Percentiles rank a stretch among this genome's conserved stretches.
Conservation (phyloP, 1,140 invertebrate species). For the Pseudachorutes palmiensis region DNA sequence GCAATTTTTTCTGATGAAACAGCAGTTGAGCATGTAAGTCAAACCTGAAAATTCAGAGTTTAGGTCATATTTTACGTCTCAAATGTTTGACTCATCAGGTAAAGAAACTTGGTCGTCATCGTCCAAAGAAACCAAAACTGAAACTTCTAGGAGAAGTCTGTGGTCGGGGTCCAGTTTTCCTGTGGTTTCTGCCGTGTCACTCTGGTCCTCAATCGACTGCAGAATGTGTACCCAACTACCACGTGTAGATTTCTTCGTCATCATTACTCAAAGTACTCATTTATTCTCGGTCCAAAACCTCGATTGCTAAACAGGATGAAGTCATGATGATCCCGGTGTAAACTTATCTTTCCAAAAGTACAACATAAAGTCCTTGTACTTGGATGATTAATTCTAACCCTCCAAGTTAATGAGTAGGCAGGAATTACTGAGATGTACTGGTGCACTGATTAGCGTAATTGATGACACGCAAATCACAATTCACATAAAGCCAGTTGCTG, state of each 20-base stretch:
- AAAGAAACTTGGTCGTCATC: constrained; percentile 41
- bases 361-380: too few species aligned
- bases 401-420: too few species aligned
- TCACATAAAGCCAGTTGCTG: too few species aligned
- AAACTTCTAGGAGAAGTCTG: constrained; percentile 68
- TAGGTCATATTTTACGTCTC: not conserved
- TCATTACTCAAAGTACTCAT: not conserved
- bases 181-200: constrained; percentile 28
- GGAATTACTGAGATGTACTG: too few species aligned
- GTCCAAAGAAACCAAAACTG: constrained; percentile 58
- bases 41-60: not conserved
- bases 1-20: constrained; percentile 76
- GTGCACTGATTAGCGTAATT: too few species aligned
- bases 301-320: too few species aligned
- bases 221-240: constrained; percentile 24
- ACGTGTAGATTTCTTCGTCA: constrained; percentile 17
- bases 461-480: too few species aligned
- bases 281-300: too few species aligned
- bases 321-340: too few species aligned
- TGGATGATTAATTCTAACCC: too few species aligned
- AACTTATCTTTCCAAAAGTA: too few species aligned
- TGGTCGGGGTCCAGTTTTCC: constrained; percentile 51
- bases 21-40: constrained; percentile 60
- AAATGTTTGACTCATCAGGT: constrained; percentile 24
- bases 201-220: constrained; percentile 25